phyloP scores from a whole-genome alignment of 2,888 invertebrate species.

The Dryomyza anilis region DNA sequence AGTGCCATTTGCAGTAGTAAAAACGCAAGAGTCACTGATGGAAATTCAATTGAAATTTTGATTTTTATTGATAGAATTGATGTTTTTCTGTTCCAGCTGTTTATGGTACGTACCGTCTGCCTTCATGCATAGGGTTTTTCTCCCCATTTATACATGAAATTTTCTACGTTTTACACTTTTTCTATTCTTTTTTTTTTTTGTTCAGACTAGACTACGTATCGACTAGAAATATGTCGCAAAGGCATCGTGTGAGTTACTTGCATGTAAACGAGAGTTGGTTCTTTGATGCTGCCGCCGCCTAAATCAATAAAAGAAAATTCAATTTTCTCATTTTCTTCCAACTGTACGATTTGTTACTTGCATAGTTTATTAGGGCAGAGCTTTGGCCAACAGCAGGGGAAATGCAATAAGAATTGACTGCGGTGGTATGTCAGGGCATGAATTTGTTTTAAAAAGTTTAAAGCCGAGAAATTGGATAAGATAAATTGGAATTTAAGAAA shows the following conservation, averaged over 20 bases:
- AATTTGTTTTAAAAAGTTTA: no score
- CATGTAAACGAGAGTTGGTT: no score
- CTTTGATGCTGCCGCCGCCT: background rate
- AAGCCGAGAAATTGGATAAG: no score
- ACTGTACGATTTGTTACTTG: background rate
- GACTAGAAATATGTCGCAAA: no score
- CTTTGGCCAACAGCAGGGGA: background rate
- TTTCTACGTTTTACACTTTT: background rate
- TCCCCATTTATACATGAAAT: background rate
- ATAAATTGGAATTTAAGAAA: no score
- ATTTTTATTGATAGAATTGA: conserved; percentile 46
- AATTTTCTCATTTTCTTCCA: conserved; percentile 28
- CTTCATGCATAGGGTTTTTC: no score
- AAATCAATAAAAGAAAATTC: conserved; percentile 38
- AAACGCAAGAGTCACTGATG: background rate
- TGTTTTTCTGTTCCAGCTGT: background rate
- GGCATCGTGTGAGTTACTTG: no score
- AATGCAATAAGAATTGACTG: no score
- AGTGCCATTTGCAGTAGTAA: background rate
- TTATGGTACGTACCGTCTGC: no score
- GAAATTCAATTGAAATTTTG: conserved; percentile 50
- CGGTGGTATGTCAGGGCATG: no score
- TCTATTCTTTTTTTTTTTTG: background rate
- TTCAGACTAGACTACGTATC: no score
- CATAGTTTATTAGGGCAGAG: background rate